Base-by-base conservation (phyloP, 2,113 vertebrate species). In the Anhinga rufa region DNA sequence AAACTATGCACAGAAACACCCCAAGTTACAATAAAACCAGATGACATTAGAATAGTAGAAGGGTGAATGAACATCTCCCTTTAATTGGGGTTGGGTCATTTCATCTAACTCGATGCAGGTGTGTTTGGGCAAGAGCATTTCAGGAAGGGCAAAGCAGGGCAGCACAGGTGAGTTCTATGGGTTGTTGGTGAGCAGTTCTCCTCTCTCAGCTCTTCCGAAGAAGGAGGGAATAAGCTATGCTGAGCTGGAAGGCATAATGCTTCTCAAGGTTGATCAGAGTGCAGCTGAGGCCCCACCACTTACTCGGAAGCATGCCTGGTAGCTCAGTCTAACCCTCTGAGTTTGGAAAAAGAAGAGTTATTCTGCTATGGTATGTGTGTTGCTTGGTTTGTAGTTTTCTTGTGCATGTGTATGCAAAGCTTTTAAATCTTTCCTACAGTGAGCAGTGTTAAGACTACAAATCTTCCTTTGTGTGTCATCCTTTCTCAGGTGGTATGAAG, bases 211-310 rank as follows among this genome's bases (percentile, higher is more conserved):
- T 40, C 15, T 16, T 58, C 7, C 7, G 3, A 13, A 31, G 25
- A 38, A 10, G 61, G 17, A 58, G 14, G 34, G 29, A 31, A 10
- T 2, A 14, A 22, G 4, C 9, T 76, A 4, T 8, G 9, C 12
- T n/a, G 26, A 26, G 12, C 32, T 91, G 19, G 31, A 42, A 49
- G 26, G 18, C 6, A 6, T 10, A 28, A 31, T 10, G 28, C 32
- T 80, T 60, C 6, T 5, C 0, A 2, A 14, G 20, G 38, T 6
- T 64, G 31, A 8, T 16, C 5, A 15, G 52, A 12, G 12, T 2
- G 12, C 4, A 9, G 17, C 0, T 62, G 44, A 40, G 34, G 29
- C 12, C 4, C 3, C 3, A 11, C 1, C 2, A 0, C 13, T 71
- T 65, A 4, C 2, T 6, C 24, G 15, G 32, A 17, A 83, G 18